Conservation (phyloP, 2,113 vertebrate species). For the Propithecus coquereli region DNA sequence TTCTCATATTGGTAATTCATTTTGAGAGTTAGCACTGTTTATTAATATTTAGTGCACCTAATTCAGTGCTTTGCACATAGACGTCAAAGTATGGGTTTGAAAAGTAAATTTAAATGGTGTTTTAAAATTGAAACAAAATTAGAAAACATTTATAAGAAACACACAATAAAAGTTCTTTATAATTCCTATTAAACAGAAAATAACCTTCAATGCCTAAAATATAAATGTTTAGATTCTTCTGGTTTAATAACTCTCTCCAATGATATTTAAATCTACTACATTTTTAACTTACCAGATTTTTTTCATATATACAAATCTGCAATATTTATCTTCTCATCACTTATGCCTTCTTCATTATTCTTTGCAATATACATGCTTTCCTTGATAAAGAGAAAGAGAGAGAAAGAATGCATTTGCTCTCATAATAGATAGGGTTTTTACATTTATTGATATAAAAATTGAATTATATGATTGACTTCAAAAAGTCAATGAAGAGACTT, state of each 20-base stretch:
- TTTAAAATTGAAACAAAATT: constrained; percentile 26
- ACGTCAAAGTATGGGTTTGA: not conserved
- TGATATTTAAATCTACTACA: not conserved
- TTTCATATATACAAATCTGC: not conserved
- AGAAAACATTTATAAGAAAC: not conserved
- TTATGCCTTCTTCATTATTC: not conserved
- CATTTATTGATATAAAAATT: not conserved
- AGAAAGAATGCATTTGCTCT: not conserved
- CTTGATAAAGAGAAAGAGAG: not conserved
- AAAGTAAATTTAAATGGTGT: not conserved
- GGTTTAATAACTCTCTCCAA: not conserved
- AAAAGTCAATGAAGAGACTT: not conserved
- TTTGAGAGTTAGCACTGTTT: not conserved
- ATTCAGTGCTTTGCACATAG: not conserved
- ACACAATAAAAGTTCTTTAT: not conserved
- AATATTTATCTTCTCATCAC: not conserved
- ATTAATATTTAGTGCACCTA: constrained; percentile 21
- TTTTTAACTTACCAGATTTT: not conserved
- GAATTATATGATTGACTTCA: not conserved
- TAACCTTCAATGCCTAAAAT: not conserved
- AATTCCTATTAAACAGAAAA: not conserved
- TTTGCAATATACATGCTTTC: not conserved
- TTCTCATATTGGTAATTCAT: not conserved
- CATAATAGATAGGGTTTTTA: not conserved
- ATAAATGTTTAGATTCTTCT: not conserved